These are phyloP conservation scores for Clarias pachynema DNA, from an alignment of 2,797 vertebrate species.

Conservation along the genomic window DNA sequence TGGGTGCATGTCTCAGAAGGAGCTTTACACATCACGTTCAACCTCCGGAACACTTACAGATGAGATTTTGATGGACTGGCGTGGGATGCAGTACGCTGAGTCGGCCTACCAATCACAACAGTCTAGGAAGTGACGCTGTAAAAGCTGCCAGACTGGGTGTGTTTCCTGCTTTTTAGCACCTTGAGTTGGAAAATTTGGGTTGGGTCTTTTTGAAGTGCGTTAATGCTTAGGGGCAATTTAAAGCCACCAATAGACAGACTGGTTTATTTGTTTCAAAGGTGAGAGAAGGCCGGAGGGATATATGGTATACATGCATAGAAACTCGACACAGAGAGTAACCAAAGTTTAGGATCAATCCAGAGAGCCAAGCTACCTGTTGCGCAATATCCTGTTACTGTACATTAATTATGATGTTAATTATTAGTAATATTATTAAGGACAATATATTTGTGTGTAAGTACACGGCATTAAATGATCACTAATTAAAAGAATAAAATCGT, in stretches of 20 bases:
- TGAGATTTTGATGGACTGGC: too few species aligned
- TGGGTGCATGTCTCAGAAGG: too few species aligned
- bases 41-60: too few species aligned
- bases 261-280: background rate
- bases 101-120: too few species aligned
- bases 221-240: background rate
- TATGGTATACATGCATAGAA: background rate
- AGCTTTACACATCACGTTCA: too few species aligned
- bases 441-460: background rate
- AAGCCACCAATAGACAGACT: background rate
- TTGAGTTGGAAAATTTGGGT: too few species aligned
- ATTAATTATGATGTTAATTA: background rate
- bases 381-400: background rate
- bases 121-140: too few species aligned
- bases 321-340: background rate
- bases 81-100: too few species aligned
- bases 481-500: background rate
- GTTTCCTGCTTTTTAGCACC: too few species aligned
- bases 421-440: background rate
- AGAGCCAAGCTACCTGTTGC: background rate
- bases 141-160: too few species aligned
- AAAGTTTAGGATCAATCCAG: background rate
- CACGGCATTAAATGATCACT: background rate
- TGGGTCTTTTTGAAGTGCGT: too few species aligned
- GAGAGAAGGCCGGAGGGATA: background rate